A percentile compares a stretch with the other conserved stretches of the same genome.
Evolutionary conservation across 2,113 vertebrate genomes (phyloP).

Genomic region (Antechinus stuartii): DNA sequence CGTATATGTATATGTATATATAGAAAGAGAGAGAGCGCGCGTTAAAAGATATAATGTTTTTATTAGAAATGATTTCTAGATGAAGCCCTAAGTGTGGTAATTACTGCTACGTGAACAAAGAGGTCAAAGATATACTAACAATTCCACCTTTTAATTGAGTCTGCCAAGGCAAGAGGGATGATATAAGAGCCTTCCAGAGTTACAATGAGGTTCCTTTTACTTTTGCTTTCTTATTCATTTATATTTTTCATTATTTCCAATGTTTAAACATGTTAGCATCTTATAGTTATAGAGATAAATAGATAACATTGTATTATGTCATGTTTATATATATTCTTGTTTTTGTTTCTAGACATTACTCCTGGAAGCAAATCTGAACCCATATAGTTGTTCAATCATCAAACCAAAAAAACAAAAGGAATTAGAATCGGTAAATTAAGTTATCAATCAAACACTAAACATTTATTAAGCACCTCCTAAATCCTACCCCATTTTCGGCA

Average conservation of each 20-base stretch:
- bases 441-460: background rate
- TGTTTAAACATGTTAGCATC: background rate
- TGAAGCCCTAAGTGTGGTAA: background rate
- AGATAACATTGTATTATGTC: background rate
- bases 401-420: slow-evolving; percentile 83
- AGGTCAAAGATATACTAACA: background rate
- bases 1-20: too few species aligned
- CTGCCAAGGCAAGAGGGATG: background rate
- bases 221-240: background rate
- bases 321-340: background rate
- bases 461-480: background rate
- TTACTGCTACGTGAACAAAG: background rate
- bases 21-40: background rate
- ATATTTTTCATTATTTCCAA: background rate
- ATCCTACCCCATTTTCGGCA: background rate
- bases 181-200: background rate
- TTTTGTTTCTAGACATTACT: slow-evolving; percentile 82
- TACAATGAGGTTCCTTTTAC: background rate
- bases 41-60: background rate
- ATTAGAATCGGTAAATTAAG: slow-evolving; percentile 54
- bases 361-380: slow-evolving; percentile 85
- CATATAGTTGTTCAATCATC: slow-evolving; percentile 84
- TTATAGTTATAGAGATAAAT: background rate
- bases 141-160: background rate
- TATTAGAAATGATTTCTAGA: background rate